Conservation (phyloP, 2,888 invertebrate species). For the Lypha dubia region DNA sequence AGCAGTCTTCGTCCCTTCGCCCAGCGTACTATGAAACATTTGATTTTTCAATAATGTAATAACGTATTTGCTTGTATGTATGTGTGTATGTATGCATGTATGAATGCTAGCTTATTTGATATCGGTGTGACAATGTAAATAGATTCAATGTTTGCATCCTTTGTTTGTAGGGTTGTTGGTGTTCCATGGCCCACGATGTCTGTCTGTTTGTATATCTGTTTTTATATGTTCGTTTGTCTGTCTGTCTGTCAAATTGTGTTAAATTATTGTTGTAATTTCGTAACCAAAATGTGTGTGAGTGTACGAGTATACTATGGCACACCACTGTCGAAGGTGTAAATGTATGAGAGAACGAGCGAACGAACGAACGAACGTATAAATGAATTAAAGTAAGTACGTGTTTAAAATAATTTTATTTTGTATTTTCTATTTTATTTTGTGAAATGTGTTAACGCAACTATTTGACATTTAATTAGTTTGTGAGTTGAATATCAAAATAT, state of each 20-base stretch:
- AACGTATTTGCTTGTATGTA: conserved; percentile 35
- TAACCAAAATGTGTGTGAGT: conserved; percentile 33
- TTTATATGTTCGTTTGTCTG: too few species aligned
- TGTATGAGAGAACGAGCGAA: conserved; percentile 19
- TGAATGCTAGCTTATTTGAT: conserved; percentile 21
- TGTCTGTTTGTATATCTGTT: too few species aligned
- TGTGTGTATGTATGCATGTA: background rate
- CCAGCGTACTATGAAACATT: conserved; percentile 44
- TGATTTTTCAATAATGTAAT: conserved; percentile 57
- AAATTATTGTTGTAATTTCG: conserved; percentile 57
- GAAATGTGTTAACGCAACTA: conserved; percentile 82
- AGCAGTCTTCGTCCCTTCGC: background rate
- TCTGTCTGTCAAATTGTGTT: conserved; percentile 40
- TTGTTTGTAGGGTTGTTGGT: conserved; percentile 47
- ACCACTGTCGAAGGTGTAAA: conserved; percentile 24
- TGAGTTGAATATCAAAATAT: conserved; percentile 80
- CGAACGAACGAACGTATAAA: conserved; percentile 30
- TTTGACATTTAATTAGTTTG: conserved; percentile 82
- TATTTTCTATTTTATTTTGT: conserved; percentile 66
- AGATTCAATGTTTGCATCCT: conserved; percentile 55
- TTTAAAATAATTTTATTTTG: conserved; percentile 79
- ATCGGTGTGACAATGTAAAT: conserved; percentile 64
- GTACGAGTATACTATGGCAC: conserved; percentile 10
- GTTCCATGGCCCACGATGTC: conserved; percentile 17
- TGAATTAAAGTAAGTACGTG: conserved; percentile 75